Evolutionary conservation across 2,797 vertebrate genomes (phyloP).

Genomic region (Enteromius thamalakanensis): DNA sequence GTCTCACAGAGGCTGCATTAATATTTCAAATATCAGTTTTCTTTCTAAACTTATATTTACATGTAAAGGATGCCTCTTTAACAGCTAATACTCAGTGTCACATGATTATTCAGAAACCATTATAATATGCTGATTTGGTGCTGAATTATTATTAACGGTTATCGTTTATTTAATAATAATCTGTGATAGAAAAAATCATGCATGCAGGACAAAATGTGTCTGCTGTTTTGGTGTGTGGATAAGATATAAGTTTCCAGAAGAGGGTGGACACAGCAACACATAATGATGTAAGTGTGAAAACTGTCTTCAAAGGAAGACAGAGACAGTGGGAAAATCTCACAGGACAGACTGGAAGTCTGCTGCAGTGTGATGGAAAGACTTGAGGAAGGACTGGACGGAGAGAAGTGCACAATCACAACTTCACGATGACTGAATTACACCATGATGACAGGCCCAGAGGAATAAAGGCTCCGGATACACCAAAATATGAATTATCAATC

Average conservation of each 20-base stretch:
- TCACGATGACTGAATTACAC: constrained; percentile 7
- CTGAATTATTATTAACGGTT: no score
- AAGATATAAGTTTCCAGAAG: not conserved
- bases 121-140: not conserved
- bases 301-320: constrained; percentile 46
- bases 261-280: constrained; percentile 35
- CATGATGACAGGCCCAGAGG: not conserved
- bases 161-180: not conserved
- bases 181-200: not conserved
- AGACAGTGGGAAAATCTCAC: constrained; percentile 42
- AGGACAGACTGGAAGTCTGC: constrained; percentile 41
- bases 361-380: constrained; percentile 26
- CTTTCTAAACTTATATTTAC: not conserved
- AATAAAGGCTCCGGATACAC: not conserved
- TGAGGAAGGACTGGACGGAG: constrained; percentile 38
- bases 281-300: constrained; percentile 56
- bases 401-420: not conserved
- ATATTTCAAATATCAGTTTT: not conserved
- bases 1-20: not conserved
- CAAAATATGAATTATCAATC: constrained; percentile 7
- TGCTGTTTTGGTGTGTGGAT: constrained; percentile 4
- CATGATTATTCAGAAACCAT: not conserved
- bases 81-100: not conserved
- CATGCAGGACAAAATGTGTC: not conserved
- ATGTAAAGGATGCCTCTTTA: not conserved